These are phyloP conservation scores for Drosophila ambigua DNA, from an alignment of 1,140 invertebrate genomes.

Conservation along the genomic window DNA sequence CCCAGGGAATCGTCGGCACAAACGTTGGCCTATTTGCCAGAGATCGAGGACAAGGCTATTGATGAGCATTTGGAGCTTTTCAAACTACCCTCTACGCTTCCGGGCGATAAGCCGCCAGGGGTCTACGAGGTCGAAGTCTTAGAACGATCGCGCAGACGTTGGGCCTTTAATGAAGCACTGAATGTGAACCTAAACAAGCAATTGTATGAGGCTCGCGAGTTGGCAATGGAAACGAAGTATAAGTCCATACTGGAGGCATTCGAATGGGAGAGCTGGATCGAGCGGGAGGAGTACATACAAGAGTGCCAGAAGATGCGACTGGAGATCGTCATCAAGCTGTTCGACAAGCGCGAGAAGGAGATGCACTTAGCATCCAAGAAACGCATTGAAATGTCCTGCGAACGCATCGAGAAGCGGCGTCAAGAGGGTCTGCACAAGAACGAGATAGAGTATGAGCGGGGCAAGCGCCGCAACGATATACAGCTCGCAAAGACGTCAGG, in stretches of 20 bases:
- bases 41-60: constrained; percentile 82
- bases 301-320: constrained; percentile 86
- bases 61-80: constrained; percentile 64
- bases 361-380: constrained; percentile 77
- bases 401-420: constrained; percentile 79
- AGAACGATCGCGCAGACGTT: constrained; percentile 75
- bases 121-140: constrained; percentile 75
- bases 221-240: constrained; percentile 38
- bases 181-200: constrained; percentile 50
- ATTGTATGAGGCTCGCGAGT: constrained; percentile 34
- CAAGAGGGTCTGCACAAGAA: constrained; percentile 81
- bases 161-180: constrained; percentile 64
- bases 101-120: constrained; percentile 67
- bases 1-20: constrained; percentile 88
- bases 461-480: constrained; percentile 54
- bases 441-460: constrained; percentile 79
- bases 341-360: constrained; percentile 75
- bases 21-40: constrained; percentile 88
- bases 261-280: constrained; percentile 82
- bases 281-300: constrained; percentile 85
- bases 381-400: constrained; percentile 81
- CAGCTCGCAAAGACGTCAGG: constrained; percentile 47
- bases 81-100: constrained; percentile 57
- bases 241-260: constrained; percentile 69
- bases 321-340: constrained; percentile 84